These are phyloP conservation scores for Papilio helenus DNA, from an alignment of 1,140 invertebrate genomes.

Conservation along the genomic window DNA sequence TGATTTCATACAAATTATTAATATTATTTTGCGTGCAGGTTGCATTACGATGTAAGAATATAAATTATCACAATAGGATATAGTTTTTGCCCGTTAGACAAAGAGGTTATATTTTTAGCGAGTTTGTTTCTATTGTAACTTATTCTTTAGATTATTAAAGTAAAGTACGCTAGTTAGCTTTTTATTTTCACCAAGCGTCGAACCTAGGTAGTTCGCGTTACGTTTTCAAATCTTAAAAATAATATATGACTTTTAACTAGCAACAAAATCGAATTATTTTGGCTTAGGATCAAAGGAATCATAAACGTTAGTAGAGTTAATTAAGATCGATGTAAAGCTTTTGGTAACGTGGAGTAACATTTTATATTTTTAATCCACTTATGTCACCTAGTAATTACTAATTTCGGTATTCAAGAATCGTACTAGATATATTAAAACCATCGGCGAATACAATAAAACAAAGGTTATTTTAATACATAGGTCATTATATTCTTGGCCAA, in stretches of 20 bases:
- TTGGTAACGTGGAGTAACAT: slow-evolving; percentile 28
- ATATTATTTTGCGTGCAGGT: not conserved
- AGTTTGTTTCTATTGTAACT: not conserved
- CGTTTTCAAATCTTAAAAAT: not conserved
- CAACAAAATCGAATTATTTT: slow-evolving; percentile 25
- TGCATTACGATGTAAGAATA: no score
- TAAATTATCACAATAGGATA: no score
- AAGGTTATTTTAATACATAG: no score
- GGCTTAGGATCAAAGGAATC: slow-evolving; percentile 6
- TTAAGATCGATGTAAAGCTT: slow-evolving; percentile 41
- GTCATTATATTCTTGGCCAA: no score
- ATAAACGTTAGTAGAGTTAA: slow-evolving; percentile 35
- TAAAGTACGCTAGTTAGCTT: not conserved
- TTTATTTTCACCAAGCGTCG: not conserved
- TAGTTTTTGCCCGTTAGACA: no score
- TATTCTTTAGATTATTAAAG: not conserved
- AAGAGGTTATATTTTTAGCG: not conserved
- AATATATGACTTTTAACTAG: slow-evolving; percentile 18
- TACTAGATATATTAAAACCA: not conserved
- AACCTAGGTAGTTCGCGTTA: not conserved
- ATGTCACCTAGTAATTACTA: not conserved
- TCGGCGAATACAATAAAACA: no score
- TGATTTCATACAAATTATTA: not conserved
- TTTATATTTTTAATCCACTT: not conserved
- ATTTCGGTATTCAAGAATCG: not conserved